Conservation (phyloP, 1,140 invertebrate genomes). For the Drosophila insularis region DNA sequence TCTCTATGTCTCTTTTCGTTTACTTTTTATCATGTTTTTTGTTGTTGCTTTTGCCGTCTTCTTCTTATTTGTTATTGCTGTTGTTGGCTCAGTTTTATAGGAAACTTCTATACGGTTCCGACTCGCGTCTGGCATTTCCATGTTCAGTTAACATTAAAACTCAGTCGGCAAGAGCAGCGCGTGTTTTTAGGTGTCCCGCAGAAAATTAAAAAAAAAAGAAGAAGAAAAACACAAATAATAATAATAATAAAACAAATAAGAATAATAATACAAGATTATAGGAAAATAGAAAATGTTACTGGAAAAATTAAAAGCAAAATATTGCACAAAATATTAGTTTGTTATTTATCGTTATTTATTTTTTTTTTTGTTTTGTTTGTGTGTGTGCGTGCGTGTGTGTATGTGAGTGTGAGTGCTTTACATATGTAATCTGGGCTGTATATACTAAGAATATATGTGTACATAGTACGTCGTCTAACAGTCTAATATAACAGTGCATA, state of each 20-base stretch:
- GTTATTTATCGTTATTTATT: neutral
- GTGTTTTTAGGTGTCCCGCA: constrained; percentile 45
- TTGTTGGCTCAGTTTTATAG: constrained; percentile 60
- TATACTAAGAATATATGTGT: constrained; percentile 4
- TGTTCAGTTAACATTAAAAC: constrained; percentile 78
- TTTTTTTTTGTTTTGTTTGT: constrained; percentile 14
- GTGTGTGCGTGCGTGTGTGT: constrained; percentile 11
- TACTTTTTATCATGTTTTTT: constrained; percentile 57
- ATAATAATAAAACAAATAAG: constrained; percentile 22
- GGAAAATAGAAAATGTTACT: constrained; percentile 2
- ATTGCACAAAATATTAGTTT: constrained; percentile 36
- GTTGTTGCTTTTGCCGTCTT: constrained; percentile 27
- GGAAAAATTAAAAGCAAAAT: constrained; percentile 31
- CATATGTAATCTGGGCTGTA: constrained; percentile 46
- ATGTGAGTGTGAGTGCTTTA: constrained; percentile 43
- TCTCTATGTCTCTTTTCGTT: constrained; percentile 26
- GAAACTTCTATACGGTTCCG: constrained; percentile 49
- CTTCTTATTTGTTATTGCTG: constrained; percentile 4
- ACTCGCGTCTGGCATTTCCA: constrained; percentile 43
- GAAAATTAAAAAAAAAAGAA: constrained; percentile 27
- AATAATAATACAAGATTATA: constrained; percentile 19
- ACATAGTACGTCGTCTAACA: neutral
- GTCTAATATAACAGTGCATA: neutral
- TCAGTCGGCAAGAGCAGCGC: constrained; percentile 54
- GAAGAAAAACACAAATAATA: constrained; percentile 20